Evolutionary conservation across 2,797 vertebrate genomes (phyloP).

Genomic region (Anas bahamensis): DNA sequence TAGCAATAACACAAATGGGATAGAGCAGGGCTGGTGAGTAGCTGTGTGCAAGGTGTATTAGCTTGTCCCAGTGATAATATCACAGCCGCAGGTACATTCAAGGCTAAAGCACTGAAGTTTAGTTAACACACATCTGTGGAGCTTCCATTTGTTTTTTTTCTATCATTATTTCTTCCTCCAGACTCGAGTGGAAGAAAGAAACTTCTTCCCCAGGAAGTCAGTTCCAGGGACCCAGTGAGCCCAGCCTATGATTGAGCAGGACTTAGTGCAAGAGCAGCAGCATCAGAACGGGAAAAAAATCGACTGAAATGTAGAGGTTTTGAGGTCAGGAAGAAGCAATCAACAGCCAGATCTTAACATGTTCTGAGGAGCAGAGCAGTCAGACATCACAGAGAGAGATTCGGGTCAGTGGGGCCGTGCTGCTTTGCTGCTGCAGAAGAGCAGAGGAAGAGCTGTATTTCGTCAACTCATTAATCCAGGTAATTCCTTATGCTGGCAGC

Average conservation of each 20-base stretch:
- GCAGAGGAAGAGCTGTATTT: fast-evolving
- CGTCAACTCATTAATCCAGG: neutral
- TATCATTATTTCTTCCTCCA: neutral
- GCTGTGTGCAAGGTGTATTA: neutral
- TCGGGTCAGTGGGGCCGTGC: neutral
- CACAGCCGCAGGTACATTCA: neutral
- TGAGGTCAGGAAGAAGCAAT: neutral
- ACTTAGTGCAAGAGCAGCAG: neutral
- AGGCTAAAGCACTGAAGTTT: neutral
- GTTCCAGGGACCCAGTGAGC: neutral
- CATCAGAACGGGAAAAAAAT: neutral
- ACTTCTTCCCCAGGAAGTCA: neutral
- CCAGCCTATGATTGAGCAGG: neutral
- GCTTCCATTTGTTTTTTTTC: neutral
- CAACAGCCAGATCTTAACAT: fast-evolving
- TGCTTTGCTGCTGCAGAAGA: neutral
- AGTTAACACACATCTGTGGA: neutral
- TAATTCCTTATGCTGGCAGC: neutral
- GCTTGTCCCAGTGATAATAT: neutral
- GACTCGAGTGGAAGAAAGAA: neutral
- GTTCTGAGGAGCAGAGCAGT: neutral
- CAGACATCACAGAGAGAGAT: neutral
- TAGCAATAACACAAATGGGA: neutral
- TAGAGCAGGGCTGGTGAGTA: neutral
- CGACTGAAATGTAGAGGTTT: neutral